phyloP scores from a whole-genome alignment of 2,888 invertebrate species.

The Cheilosia impressa region DNA sequence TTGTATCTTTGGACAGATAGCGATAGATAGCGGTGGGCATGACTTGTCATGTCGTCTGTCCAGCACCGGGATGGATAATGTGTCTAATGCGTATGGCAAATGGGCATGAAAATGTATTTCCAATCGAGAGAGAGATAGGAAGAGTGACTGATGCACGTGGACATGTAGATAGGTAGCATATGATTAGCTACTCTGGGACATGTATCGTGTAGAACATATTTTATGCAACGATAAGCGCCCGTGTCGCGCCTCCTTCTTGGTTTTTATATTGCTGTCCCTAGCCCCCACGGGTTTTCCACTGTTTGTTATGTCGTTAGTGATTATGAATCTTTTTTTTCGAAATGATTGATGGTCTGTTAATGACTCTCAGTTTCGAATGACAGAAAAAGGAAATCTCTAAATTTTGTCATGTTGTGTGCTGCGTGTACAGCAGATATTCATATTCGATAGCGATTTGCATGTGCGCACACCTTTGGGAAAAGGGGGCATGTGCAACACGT shows the following conservation, averaged over 20 bases:
- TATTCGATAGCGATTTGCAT: slow-evolving; percentile 71
- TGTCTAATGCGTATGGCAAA: slow-evolving; percentile 66
- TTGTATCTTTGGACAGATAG: slow-evolving; percentile 61
- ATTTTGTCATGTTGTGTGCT: slow-evolving; percentile 44
- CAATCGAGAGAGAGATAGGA: slow-evolving; percentile 36
- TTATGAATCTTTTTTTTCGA: slow-evolving; percentile 71
- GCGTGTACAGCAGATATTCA: slow-evolving; percentile 41
- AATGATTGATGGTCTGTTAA: slow-evolving; percentile 75
- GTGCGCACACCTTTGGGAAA: slow-evolving; percentile 61
- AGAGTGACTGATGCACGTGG: slow-evolving; percentile 8
- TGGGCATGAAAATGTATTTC: slow-evolving; percentile 71
- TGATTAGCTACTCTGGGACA: slow-evolving; percentile 36
- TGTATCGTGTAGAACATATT: slow-evolving; percentile 71
- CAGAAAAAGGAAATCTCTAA: slow-evolving; percentile 35
- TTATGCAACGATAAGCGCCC: slow-evolving; percentile 74
- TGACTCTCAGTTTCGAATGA: slow-evolving; percentile 72
- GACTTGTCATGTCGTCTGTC: slow-evolving; percentile 72
- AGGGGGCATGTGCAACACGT: slow-evolving; percentile 72
- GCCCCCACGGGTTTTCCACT: slow-evolving; percentile 51
- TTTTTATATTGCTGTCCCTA: slow-evolving; percentile 16
- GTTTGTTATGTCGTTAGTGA: slow-evolving; percentile 75
- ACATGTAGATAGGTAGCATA: slow-evolving; percentile 45
- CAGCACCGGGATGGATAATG: slow-evolving; percentile 60
- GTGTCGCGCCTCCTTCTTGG: slow-evolving; percentile 61
- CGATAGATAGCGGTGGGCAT: slow-evolving; percentile 69